These are phyloP conservation scores for Aspiorhynchus laticeps DNA, from an alignment of 2,113 vertebrate genomes.

Conservation along the genomic window DNA sequence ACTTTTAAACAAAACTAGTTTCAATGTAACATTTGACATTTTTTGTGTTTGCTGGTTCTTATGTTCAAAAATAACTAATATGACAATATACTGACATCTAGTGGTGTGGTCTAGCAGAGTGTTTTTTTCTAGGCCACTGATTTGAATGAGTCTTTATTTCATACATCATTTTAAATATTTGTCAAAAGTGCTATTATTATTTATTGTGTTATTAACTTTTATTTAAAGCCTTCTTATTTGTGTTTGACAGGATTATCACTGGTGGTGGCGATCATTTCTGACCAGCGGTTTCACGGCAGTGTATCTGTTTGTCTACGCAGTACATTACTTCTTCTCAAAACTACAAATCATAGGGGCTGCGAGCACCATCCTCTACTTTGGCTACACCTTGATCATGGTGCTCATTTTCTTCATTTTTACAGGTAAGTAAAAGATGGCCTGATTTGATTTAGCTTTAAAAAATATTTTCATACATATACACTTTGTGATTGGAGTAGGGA, in stretches of 20 bases:
- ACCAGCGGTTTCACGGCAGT: conserved; percentile 97
- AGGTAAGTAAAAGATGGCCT: conserved; percentile 65
- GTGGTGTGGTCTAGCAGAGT: neutral
- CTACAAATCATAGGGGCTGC: conserved; percentile 80
- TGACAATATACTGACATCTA: neutral
- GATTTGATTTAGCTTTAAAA: neutral
- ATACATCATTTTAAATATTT: neutral
- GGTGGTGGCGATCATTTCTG: conserved; percentile 98
- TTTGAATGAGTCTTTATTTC: neutral
- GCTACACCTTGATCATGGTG: conserved; percentile 82
- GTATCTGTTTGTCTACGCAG: conserved; percentile 91
- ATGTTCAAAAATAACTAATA: neutral
- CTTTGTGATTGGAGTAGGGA: neutral
- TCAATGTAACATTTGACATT: neutral
- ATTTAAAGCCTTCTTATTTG: neutral
- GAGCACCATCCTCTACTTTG: conserved; percentile 81
- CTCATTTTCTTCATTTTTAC: conserved; percentile 84
- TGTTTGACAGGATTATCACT: conserved; percentile 89
- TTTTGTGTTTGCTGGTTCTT: neutral
- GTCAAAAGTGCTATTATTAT: neutral
- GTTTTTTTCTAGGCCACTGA: neutral
- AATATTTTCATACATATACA: neutral
- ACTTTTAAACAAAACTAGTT: neutral
- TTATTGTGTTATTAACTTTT: neutral
- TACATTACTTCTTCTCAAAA: conserved; percentile 84